Base-by-base conservation (phyloP, 2,797 vertebrate species). In the Orientallactaga sibirica region DNA sequence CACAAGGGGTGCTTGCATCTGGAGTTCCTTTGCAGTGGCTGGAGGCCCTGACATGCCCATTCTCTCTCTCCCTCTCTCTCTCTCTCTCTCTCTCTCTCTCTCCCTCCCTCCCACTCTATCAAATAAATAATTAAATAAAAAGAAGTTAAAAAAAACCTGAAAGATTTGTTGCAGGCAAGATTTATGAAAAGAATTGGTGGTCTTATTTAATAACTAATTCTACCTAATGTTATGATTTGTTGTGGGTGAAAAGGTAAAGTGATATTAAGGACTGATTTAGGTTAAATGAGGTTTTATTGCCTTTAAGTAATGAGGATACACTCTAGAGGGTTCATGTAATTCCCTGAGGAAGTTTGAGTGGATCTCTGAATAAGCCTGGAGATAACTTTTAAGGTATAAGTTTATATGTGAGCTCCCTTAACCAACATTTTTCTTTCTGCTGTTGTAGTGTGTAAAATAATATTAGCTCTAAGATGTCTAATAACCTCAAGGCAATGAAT, bases 381-480 rank as follows among this genome's bases (percentile, higher is more conserved):
- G n/a, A 68, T 33, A 75, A 76, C 15, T 64, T 81, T 61, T 82
- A 67, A 68, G 41, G 29, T 78, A 11, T 68, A 81, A 66, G 22
- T 88, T 73, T 71, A 70, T 66, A 84, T 86, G 61, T 55, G 75
- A 58, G 43, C 71, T 16, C 81, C 25, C n/a, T 76, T 78, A 61
- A 71, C 41, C 19, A 94, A 79, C 11, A 70, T 82, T 88, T 93
- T 87, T 4, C 55, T 79, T 90, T 83, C 8, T 22, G 6, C 81
- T 88, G 91, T n/a, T 74, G 64, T 80, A 77, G 78, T 90, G 88
- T 94, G n/a, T 83, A 70, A 88, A 86, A 70, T 68, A 83, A 77
- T 15, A 16, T 93, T 73, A 91, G 1, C 73, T 88, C 62, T 77
- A 58, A 84, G 33, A 81, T 92, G 19, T 66, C 70, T 84, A 88